These are phyloP conservation scores for Lasiurus cinereus DNA, from an alignment of 2,113 vertebrate species.

Conservation along the genomic window DNA sequence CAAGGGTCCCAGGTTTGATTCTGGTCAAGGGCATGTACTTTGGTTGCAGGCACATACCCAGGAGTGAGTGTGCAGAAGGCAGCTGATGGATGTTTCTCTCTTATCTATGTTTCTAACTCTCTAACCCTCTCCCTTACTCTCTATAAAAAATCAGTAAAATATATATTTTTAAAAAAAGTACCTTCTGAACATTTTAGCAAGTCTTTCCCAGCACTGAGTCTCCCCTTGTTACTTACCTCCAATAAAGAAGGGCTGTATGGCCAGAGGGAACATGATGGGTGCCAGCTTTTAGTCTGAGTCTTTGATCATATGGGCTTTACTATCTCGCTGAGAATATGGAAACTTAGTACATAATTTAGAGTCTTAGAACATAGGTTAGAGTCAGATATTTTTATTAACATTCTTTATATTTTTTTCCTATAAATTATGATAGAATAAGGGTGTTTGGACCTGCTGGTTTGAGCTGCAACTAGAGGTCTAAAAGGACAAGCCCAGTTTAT, in stretches of 20 bases:
- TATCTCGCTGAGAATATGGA: background rate
- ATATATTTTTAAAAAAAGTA: too few relatives aligned
- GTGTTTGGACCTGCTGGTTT: background rate
- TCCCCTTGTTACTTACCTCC: background rate
- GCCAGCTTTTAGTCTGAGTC: background rate
- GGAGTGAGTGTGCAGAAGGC: too few relatives aligned
- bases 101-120: too few relatives aligned
- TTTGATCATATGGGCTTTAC: background rate
- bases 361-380: background rate
- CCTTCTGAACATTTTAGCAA: background rate
- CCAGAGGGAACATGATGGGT: background rate
- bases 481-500: background rate
- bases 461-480: background rate
- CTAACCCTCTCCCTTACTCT: too few relatives aligned
- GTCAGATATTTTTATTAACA: slow-evolving; percentile 17
- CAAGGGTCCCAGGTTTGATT: too few relatives aligned
- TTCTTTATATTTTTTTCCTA: background rate
- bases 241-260: background rate
- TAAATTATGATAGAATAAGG: background rate
- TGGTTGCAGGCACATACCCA: too few relatives aligned
- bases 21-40: too few relatives aligned
- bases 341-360: background rate
- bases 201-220: background rate
- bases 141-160: too few relatives aligned
- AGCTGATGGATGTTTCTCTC: too few relatives aligned